A percentile compares a stretch with the other conserved stretches of the same genome.
Evolutionary conservation across 2,797 vertebrate species (phyloP).

Genomic region (Pempheris klunzingeri): DNA sequence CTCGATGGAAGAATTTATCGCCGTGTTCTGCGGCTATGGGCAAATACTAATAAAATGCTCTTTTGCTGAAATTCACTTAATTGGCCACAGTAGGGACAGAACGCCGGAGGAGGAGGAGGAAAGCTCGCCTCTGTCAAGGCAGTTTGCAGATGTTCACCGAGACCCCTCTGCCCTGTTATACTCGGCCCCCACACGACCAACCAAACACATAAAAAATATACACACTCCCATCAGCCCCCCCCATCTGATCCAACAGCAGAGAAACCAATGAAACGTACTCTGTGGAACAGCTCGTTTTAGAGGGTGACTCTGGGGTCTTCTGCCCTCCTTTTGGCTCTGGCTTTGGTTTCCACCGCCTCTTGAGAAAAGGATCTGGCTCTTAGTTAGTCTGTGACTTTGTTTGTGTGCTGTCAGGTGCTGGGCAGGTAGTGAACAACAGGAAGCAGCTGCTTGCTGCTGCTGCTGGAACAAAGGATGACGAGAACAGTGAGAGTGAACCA

Average conservation of each 20-base stretch:
- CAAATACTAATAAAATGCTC: conserved; percentile 96
- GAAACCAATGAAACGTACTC: not conserved
- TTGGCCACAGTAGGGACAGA: conserved; percentile 92
- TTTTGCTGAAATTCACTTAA: conserved; percentile 95
- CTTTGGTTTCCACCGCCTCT: not conserved
- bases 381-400: not conserved
- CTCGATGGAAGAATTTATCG: conserved; percentile 92
- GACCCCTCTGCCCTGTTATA: conserved; percentile 53
- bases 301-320: not conserved
- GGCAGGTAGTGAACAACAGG: not conserved
- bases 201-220: conserved; percentile 7
- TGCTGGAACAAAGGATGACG: not conserved
- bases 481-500: not conserved
- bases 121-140: conserved; percentile 60
- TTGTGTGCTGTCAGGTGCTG: not conserved
- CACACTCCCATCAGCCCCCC: not conserved
- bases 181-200: not conserved
- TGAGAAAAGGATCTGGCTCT: not conserved
- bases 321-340: not conserved
- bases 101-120: conserved; percentile 67
- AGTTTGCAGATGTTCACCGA: conserved; percentile 78
- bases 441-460: not conserved
- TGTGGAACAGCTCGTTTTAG: conserved; percentile 1
- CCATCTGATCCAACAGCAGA: conserved; percentile 14
- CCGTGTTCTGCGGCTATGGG: conserved; percentile 86